These are phyloP conservation scores for Germaria angustata DNA, from an alignment of 2,888 invertebrate species.

Conservation along the genomic window DNA sequence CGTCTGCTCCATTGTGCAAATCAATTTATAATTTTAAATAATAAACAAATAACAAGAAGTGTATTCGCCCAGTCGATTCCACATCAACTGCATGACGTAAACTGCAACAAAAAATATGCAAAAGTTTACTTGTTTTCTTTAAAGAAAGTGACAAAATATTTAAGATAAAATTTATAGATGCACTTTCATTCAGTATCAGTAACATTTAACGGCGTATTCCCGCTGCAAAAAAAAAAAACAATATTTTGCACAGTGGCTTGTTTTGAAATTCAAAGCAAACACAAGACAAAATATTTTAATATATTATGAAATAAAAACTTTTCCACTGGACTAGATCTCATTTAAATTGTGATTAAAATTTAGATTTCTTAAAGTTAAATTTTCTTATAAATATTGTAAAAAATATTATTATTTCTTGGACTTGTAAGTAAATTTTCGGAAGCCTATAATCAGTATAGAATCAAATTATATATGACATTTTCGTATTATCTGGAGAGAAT, in stretches of 20 bases:
- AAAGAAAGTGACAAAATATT: slow-evolving; percentile 66
- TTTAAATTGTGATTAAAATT: too few relatives aligned
- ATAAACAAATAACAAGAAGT: slow-evolving; percentile 1
- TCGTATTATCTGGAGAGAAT: too few relatives aligned
- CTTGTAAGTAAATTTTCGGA: too few relatives aligned
- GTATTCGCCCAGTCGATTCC: slow-evolving; percentile 1
- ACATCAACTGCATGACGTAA: background rate
- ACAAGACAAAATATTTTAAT: background rate
- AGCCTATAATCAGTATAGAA: too few relatives aligned
- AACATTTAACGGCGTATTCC: slow-evolving; percentile 28
- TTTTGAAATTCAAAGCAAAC: background rate
- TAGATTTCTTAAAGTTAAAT: too few relatives aligned
- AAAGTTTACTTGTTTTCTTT: slow-evolving; percentile 47
- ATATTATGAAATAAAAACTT: too few relatives aligned
- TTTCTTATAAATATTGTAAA: too few relatives aligned
- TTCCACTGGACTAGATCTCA: too few relatives aligned
- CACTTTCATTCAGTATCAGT: slow-evolving; percentile 63
- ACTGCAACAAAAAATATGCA: background rate
- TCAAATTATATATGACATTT: too few relatives aligned
- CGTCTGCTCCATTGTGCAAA: background rate
- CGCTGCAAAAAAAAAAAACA: background rate
- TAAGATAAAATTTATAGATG: slow-evolving; percentile 60
- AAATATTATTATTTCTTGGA: too few relatives aligned
- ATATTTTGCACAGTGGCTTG: slow-evolving; percentile 31
- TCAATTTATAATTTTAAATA: background rate